Evolutionary conservation across 2,888 invertebrate genomes (phyloP).

Genomic region (Leucoma salicis): DNA sequence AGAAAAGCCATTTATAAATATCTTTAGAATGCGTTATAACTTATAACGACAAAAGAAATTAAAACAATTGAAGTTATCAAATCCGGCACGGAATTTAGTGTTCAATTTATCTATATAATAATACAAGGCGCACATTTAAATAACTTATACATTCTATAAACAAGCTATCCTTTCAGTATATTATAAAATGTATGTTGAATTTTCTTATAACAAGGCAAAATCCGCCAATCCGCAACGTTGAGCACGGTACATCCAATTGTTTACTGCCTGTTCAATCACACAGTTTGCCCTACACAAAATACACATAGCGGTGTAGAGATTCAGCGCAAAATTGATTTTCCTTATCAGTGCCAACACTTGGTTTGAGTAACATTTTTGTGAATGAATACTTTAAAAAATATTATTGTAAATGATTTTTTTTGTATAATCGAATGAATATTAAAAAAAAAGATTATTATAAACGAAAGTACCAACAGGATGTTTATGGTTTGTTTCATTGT

Average conservation of each 20-base stretch:
- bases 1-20: no score
- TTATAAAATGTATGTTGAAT: no score
- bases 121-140: no score
- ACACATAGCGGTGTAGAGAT: slow-evolving; percentile 3
- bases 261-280: slow-evolving; percentile 7
- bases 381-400: no score
- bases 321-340: slow-evolving; percentile 1
- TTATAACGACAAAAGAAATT: no score
- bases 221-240: neutral
- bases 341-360: slow-evolving; percentile 1
- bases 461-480: slow-evolving; percentile 68
- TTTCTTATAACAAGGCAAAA: neutral
- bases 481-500: slow-evolving; percentile 62
- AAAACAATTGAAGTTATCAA: no score
- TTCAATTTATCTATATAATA: no score
- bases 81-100: no score
- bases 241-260: neutral
- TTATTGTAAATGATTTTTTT: neutral
- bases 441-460: slow-evolving; percentile 27
- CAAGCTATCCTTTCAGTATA: no score
- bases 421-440: neutral
- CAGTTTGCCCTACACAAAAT: neutral
- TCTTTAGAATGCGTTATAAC: no score
- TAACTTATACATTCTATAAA: no score
- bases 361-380: slow-evolving; percentile 1